Conservation (phyloP, 2,113 vertebrate species). For the Ploceus nigricollis region DNA sequence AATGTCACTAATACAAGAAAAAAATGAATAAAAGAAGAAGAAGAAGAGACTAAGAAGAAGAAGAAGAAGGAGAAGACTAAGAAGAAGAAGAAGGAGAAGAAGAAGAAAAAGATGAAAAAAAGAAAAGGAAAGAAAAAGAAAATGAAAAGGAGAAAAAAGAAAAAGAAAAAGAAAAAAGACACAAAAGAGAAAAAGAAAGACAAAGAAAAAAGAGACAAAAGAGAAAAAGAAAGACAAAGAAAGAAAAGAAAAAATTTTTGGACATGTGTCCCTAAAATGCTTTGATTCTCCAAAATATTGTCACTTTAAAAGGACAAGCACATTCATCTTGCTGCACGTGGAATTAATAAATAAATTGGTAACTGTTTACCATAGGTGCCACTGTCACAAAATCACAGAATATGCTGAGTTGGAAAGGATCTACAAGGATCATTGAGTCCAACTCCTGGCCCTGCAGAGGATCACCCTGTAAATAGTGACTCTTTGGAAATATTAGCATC, state of each 20-base stretch:
- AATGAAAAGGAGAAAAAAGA: rapidly evolving
- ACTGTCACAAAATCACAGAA: background rate
- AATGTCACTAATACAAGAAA: background rate
- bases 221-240: rapidly evolving
- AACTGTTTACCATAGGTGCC: background rate
- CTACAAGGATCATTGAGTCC: background rate
- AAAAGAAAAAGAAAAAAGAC: rapidly evolving
- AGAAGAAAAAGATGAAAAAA: rapidly evolving
- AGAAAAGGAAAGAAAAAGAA: no score
- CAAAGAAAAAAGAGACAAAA: rapidly evolving
- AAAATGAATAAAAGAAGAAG: background rate
- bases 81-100: no score
- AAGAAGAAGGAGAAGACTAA: no score
- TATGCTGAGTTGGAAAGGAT: background rate
- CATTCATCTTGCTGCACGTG: background rate
- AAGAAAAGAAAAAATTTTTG: background rate
- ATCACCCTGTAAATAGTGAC: background rate
- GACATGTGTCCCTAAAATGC: background rate
- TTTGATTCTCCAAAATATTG: background rate
- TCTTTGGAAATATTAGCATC: background rate
- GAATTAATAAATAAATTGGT: background rate
- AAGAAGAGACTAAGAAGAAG: rapidly evolving
- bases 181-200: rapidly evolving
- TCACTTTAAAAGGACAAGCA: background rate
- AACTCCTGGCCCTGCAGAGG: background rate